phyloP scores from a whole-genome alignment of 2,797 vertebrate genomes.

The Peromyscus aztecus region DNA sequence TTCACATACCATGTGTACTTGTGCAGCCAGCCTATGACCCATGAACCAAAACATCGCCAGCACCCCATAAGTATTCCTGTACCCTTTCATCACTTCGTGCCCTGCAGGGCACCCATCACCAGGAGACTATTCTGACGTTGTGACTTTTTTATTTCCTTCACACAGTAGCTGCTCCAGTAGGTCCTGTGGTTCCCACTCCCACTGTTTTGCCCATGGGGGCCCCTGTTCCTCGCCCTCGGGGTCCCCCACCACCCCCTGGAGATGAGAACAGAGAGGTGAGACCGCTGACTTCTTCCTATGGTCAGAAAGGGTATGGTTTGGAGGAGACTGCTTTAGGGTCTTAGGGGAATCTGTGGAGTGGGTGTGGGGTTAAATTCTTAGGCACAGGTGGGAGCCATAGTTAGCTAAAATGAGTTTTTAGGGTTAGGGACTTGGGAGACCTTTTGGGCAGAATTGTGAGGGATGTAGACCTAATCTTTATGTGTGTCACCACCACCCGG shows the following conservation, averaged over 20 bases:
- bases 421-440: not conserved
- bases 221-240: slow-evolving; percentile 85
- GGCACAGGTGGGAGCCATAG: not conserved
- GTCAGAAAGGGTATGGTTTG: not conserved
- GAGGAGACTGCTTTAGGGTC: not conserved
- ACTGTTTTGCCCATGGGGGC: slow-evolving; percentile 90
- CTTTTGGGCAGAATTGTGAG: not conserved
- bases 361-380: not conserved
- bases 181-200: slow-evolving; percentile 88
- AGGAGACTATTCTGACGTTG: not conserved
- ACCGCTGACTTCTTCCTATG: not conserved
- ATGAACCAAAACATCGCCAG: not conserved
- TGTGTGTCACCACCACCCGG: not conserved
- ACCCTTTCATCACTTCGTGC: not conserved
- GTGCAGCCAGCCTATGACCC: not conserved
- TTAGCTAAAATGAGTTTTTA: not conserved
- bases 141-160: not conserved
- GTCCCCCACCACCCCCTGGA: slow-evolving; percentile 92
- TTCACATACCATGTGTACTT: not conserved
- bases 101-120: not conserved
- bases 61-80: not conserved
- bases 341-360: not conserved
- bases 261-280: slow-evolving; percentile 94
- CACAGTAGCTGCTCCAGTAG: slow-evolving; percentile 86
- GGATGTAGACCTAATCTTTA: not conserved